A percentile compares a stretch with the other conserved stretches of the same genome.
Conservation (phyloP, 2,888 invertebrate species). For the Petrolisthes cinctipes region DNA sequence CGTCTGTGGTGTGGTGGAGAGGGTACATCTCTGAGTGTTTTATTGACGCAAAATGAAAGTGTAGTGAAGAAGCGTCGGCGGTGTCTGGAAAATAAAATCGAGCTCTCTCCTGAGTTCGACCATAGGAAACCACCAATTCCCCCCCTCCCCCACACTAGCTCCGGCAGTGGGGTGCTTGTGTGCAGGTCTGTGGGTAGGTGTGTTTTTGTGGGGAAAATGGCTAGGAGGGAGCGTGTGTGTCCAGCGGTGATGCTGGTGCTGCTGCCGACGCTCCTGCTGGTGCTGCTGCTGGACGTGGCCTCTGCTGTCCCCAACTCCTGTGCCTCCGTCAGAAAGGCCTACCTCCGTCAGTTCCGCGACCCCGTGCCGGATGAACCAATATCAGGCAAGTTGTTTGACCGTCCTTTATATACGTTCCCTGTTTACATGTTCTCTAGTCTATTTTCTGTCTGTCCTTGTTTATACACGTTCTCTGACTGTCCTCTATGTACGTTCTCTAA, state of each 20-base stretch:
- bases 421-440: neutral
- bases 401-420: neutral
- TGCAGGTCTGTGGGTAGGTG: conserved; percentile 20
- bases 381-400: conserved; percentile 34
- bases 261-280: conserved; percentile 27
- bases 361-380: conserved; percentile 36
- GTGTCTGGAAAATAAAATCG: conserved; percentile 10
- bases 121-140: conserved; percentile 22
- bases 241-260: conserved; percentile 35
- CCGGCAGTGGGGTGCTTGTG: conserved; percentile 32
- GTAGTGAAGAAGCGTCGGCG: conserved; percentile 36
- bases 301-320: conserved; percentile 41
- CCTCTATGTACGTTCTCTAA: neutral
- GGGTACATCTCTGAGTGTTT: conserved; percentile 21
- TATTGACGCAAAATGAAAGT: conserved; percentile 41
- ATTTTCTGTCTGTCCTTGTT: neutral
- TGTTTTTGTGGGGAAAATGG: conserved; percentile 40
- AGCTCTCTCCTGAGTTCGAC: conserved; percentile 42
- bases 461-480: neutral
- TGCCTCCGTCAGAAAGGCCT: conserved; percentile 38
- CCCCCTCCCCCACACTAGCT: conserved; percentile 8
- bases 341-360: conserved; percentile 39
- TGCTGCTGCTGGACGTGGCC: conserved; percentile 26
- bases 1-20: conserved; percentile 44
- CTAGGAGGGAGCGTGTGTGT: conserved; percentile 37